Base-by-base conservation (phyloP, 2,113 vertebrate genomes). In the Carettochelys insculpta region DNA sequence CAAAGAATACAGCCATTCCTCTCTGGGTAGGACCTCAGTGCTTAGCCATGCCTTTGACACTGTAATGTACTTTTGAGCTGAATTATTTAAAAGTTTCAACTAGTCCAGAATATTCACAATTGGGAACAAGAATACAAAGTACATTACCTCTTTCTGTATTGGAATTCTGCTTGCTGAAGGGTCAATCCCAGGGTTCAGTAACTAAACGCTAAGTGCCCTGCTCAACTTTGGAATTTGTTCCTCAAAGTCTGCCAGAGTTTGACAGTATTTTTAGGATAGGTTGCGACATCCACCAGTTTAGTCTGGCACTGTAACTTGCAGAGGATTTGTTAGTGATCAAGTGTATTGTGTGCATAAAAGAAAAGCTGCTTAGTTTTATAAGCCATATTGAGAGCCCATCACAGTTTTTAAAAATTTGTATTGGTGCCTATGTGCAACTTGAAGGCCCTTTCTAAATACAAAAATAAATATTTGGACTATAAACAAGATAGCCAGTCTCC, bases 121-220 rank as follows among this genome's bases (percentile, higher is more conserved):
- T 45, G 24, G 13, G 11, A 75, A 43, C 41, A 75, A 29, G 24
- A 14, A 75, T 25, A 14, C 41, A 75, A 22, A 27, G 41, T 19
- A 68, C 61, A 38, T n/a, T 43, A 41, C 22, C 43, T 22, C 8
- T 73, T 22, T 73, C 11, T 27, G 6, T 75, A 75, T 3, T 75
- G 24, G 41, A 75, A 75, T 75, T 75, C 41, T 92, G 71, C 89
- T 86, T 75, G 50, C 68, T 94, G 51, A 80, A 92, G 89, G 81
- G 6, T 53, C 8, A 76, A 65, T 92, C 90, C 92, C 90, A 86
- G 85, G 89, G 83, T 54, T 53, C 90, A 92, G 92, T 83, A 90
- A 61, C 76, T 82, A 92, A 96, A 90, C 73, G 81, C 56, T 95
- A 86, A 92, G 82, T 61, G 89, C 89, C 93, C 68, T 94, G 94